Percentiles rank a stretch among this genome's conserved stretches.
Conservation (phyloP, 2,888 invertebrate species). For the Melanophora roralis region DNA sequence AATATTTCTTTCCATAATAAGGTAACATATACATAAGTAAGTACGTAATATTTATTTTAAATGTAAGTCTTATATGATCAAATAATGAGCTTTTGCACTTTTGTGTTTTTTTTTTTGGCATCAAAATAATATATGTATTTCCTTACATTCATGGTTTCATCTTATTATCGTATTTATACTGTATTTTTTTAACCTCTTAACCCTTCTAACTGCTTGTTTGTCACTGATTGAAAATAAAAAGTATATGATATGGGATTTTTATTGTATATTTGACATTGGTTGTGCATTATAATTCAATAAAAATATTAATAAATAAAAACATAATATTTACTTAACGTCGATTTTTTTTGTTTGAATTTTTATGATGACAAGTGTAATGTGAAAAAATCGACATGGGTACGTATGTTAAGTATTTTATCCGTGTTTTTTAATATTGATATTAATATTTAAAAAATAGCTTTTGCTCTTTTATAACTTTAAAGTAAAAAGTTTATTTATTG, state of each 20-base stretch:
- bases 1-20: not conserved
- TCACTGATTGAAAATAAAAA: not conserved
- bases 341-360: constrained; percentile 15
- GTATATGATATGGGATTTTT: constrained; percentile 33
- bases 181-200: constrained; percentile 31
- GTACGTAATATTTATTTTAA: too few species aligned
- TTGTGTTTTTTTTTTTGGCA: constrained; percentile 25
- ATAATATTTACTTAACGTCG: constrained; percentile 55
- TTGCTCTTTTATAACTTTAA: too few species aligned
- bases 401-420: not conserved
- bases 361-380: constrained; percentile 10
- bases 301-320: constrained; percentile 67
- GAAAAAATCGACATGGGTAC: not conserved
- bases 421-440: too few species aligned
- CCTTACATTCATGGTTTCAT: not conserved
- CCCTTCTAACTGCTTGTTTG: constrained; percentile 28
- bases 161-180: constrained; percentile 4
- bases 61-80: constrained; percentile 47
- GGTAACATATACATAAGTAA: not conserved
- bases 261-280: constrained; percentile 71
- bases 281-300: constrained; percentile 75
- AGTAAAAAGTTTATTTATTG: too few species aligned
- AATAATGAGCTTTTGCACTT: constrained; percentile 63
- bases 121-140: not conserved
- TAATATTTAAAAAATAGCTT: too few species aligned